A percentile compares a stretch with the other conserved stretches of the same genome.
Evolutionary conservation across 2,888 invertebrate genomes (phyloP).

Genomic region (Physocephala rufipes): DNA sequence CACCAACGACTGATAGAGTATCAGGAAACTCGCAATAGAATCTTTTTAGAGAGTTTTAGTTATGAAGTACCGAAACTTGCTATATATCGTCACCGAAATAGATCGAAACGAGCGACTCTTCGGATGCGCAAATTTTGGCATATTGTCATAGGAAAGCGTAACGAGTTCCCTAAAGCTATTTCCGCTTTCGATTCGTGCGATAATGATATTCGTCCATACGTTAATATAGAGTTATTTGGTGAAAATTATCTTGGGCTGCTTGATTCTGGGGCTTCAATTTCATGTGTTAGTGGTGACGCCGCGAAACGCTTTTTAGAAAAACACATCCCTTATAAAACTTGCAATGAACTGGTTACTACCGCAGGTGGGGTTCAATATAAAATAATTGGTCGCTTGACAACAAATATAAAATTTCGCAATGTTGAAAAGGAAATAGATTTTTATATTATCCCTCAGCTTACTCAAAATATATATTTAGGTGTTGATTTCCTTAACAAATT

Average conservation of each 20-base stretch:
- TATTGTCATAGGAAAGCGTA: constrained; percentile 18
- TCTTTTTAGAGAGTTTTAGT: constrained; percentile 16
- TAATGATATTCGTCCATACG: constrained; percentile 38
- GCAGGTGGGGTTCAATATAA: constrained; percentile 38
- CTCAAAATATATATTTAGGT: constrained; percentile 38
- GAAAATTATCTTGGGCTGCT: constrained; percentile 31
- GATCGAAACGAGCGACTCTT: background rate
- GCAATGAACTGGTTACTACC: constrained; percentile 25
- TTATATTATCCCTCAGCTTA: constrained; percentile 34
- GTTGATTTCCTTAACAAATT: constrained; percentile 36
- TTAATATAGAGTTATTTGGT: constrained; percentile 30
- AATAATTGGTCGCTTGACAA: constrained; percentile 21
- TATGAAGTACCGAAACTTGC: background rate
- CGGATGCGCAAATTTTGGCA: constrained; percentile 31
- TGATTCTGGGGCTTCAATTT: constrained; percentile 36
- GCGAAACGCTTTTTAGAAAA: constrained; percentile 28
- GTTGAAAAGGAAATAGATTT: constrained; percentile 23
- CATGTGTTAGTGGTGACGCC: constrained; percentile 32
- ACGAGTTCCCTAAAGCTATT: constrained; percentile 12
- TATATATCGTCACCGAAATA: background rate
- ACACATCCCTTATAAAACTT: constrained; percentile 7
- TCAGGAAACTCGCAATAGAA: constrained; percentile 19
- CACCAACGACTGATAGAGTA: constrained; percentile 30
- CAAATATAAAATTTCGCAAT: constrained; percentile 24
- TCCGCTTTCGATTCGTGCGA: background rate